A percentile compares a stretch with the other conserved stretches of the same genome.
Evolutionary conservation across 2,888 invertebrate species (phyloP).

Genomic region (Clivina fossor): DNA sequence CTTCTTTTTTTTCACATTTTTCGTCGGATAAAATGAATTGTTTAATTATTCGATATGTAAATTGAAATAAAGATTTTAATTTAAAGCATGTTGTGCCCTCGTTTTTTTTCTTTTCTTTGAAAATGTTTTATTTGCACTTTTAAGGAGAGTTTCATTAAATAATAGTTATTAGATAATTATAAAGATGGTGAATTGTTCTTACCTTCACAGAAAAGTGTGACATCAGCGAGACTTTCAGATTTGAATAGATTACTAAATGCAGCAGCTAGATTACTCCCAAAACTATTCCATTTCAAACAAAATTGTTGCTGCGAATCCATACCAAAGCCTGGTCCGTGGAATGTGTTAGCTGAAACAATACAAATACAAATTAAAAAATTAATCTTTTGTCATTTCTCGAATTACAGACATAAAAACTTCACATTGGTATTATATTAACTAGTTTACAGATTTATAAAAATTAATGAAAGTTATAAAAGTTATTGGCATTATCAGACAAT

Average conservation of each 20-base stretch:
- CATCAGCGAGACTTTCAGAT: slow-evolving; percentile 90
- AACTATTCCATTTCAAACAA: slow-evolving; percentile 95
- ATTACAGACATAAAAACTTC: too few species aligned
- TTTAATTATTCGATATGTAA: slow-evolving; percentile 26
- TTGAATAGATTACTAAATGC: slow-evolving; percentile 91
- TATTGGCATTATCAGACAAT: neutral
- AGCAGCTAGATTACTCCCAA: slow-evolving; percentile 89
- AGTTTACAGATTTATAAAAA: neutral
- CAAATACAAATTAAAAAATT: neutral
- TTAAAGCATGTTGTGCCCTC: too few species aligned
- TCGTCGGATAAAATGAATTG: slow-evolving; percentile 18
- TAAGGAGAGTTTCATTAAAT: too few species aligned
- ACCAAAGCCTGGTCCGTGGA: slow-evolving; percentile 25
- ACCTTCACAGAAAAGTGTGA: slow-evolving; percentile 93
- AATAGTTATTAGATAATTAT: too few species aligned
- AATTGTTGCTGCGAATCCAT: slow-evolving; percentile 75
- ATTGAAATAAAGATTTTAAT: slow-evolving; percentile 28
- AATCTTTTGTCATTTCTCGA: too few species aligned
- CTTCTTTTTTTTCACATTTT: slow-evolving; percentile 6
- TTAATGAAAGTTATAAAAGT: neutral
- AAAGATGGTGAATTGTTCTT: slow-evolving; percentile 50
- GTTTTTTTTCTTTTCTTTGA: too few species aligned
- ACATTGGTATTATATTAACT: too few species aligned
- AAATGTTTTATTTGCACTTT: too few species aligned
- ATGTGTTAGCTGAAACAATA: slow-evolving; percentile 32